Conservation (phyloP, 1,140 invertebrate species). For the Plutomurus gul region DNA sequence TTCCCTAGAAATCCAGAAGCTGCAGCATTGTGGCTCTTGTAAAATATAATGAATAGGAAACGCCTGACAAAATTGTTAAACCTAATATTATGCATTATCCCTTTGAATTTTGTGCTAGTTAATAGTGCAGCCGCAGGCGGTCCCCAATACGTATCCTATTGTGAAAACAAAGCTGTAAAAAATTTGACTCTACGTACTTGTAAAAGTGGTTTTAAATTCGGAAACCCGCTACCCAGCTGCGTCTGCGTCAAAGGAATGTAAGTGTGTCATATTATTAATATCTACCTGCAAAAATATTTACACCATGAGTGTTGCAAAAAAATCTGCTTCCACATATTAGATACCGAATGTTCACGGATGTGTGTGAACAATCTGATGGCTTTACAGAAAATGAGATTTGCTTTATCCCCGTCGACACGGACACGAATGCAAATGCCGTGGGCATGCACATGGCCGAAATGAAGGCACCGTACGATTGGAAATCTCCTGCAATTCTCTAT, state of each 20-base stretch:
- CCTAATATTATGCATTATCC: no score
- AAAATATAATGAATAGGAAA: no score
- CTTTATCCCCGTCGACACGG: not conserved
- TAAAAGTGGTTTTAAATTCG: slow-evolving; percentile 31
- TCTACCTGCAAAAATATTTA: not conserved
- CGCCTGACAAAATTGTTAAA: no score
- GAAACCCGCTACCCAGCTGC: slow-evolving; percentile 1
- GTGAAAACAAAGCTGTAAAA: not conserved
- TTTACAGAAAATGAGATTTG: slow-evolving; percentile 37
- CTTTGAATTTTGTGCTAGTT: no score
- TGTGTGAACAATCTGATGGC: slow-evolving; percentile 37
- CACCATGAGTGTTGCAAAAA: not conserved
- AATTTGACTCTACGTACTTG: not conserved
- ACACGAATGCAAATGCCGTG: not conserved
- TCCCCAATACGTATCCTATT: no score
- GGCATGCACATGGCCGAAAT: not conserved
- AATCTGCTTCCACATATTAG: slow-evolving; percentile 24
- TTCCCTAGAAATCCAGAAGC: no score
- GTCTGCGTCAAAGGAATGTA: slow-evolving; percentile 44
- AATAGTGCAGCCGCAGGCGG: no score
- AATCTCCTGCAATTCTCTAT: not conserved
- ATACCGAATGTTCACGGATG: slow-evolving; percentile 34
- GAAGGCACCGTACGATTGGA: not conserved
- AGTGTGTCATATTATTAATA: no score
- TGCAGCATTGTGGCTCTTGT: no score